Percentiles rank a stretch among this genome's conserved stretches.
Conservation (phyloP, 2,113 vertebrate genomes). For the Prunella himalayana region DNA sequence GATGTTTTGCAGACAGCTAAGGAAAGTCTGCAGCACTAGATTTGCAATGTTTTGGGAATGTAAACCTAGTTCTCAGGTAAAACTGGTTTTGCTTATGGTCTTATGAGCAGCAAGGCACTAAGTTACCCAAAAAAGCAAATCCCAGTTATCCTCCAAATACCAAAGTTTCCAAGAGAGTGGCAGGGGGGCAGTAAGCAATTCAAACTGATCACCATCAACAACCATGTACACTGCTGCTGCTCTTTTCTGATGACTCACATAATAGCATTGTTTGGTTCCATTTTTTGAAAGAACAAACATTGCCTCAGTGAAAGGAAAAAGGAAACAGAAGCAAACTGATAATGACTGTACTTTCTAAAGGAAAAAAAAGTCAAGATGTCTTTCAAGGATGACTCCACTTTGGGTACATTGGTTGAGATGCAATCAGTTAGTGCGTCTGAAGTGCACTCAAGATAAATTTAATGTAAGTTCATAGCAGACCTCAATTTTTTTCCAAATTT, state of each 20-base stretch:
- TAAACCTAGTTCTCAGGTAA: not conserved
- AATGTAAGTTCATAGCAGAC: not conserved
- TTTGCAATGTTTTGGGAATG: not conserved
- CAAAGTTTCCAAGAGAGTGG: not conserved
- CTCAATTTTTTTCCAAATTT: not conserved
- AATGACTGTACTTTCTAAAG: not conserved
- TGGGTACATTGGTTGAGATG: not conserved
- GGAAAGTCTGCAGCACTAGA: not conserved
- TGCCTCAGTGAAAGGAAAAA: not conserved
- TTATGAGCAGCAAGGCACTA: not conserved
- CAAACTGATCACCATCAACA: not conserved
- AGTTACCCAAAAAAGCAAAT: not conserved
- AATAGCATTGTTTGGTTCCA: not conserved
- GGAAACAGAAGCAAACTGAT: not conserved
- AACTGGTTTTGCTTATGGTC: not conserved
- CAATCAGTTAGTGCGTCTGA: not conserved
- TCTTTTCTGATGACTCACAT: slow-evolving; percentile 33
- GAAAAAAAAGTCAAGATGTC: not conserved
- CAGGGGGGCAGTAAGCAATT: not conserved
- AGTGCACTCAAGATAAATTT: not conserved
- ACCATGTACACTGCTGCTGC: not conserved
- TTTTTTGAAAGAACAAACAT: not conserved
- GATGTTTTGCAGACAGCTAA: not conserved
- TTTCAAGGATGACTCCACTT: not conserved
- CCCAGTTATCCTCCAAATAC: not conserved